Conservation (phyloP, 2,888 invertebrate genomes). For the Drosophila bunnanda region DNA sequence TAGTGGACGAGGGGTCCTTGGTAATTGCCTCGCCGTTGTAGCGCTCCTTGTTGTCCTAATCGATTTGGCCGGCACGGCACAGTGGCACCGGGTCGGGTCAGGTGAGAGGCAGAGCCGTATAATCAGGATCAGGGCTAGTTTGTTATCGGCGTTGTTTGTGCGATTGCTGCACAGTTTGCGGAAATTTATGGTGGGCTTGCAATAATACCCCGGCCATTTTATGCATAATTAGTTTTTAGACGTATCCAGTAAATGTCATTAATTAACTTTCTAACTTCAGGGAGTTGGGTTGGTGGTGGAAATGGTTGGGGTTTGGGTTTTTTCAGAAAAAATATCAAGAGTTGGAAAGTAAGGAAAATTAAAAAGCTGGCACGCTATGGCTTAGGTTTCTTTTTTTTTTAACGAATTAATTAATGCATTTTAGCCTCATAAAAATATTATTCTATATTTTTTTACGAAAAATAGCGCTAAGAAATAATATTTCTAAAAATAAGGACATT, state of each 20-base stretch:
- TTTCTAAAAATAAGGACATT: too few species aligned
- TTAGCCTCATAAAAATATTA: too few species aligned
- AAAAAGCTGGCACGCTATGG: background rate
- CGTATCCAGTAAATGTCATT: conserved; percentile 72
- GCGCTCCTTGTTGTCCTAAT: conserved; percentile 77
- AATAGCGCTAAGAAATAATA: too few species aligned
- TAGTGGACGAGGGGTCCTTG: conserved; percentile 63
- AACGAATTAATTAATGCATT: background rate
- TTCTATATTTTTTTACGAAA: too few species aligned
- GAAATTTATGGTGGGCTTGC: conserved; percentile 77
- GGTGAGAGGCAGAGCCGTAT: conserved; percentile 32
- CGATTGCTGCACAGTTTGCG: conserved; percentile 67
- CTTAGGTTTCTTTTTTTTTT: too few species aligned
- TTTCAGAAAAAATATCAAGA: conserved; percentile 1
- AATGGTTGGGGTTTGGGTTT: background rate
- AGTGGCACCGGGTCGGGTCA: conserved; percentile 34
- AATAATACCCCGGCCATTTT: conserved; percentile 78
- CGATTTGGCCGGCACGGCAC: conserved; percentile 59
- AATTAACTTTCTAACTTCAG: conserved; percentile 63
- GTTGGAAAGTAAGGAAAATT: too few species aligned
- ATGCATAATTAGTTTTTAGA: conserved; percentile 80
- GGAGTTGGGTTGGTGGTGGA: background rate
- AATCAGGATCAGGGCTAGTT: conserved; percentile 45
- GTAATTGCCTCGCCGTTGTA: conserved; percentile 79
- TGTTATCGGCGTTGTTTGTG: conserved; percentile 53